These are phyloP conservation scores for Leucophenga montana DNA, from an alignment of 2,888 invertebrate species.

Conservation along the genomic window DNA sequence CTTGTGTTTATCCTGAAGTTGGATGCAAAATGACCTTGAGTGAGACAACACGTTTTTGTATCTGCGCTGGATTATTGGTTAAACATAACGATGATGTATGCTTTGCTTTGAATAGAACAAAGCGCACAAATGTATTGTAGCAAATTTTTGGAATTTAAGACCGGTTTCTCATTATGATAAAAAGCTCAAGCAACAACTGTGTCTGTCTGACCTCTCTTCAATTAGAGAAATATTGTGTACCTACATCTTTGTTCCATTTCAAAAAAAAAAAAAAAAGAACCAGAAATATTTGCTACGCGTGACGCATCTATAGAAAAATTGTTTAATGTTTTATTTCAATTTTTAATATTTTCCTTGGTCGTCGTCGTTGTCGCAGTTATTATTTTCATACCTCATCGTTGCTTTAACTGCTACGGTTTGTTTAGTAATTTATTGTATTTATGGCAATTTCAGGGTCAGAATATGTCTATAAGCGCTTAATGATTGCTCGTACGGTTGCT, in stretches of 20 bases:
- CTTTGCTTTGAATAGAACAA: too few species aligned
- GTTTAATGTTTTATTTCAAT: not conserved
- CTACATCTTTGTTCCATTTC: not conserved
- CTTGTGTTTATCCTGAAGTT: not conserved
- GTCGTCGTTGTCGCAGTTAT: conserved; percentile 16
- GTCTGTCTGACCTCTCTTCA: conserved; percentile 53
- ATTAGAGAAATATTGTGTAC: conserved; percentile 42
- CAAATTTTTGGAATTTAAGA: conserved; percentile 36
- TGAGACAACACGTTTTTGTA: not conserved
- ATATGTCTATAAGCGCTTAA: conserved; percentile 53
- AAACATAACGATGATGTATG: too few species aligned
- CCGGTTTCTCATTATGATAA: conserved; percentile 54
- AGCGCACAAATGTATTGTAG: too few species aligned
- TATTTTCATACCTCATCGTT: conserved; percentile 28
- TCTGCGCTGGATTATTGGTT: too few species aligned
- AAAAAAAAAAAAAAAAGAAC: not conserved
- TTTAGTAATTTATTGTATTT: conserved; percentile 61
- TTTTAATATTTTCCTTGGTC: conserved; percentile 26
- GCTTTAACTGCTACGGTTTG: conserved; percentile 48
- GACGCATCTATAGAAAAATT: conserved; percentile 5
- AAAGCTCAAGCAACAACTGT: conserved; percentile 32
- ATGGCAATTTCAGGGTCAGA: conserved; percentile 63
- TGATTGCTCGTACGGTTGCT: conserved; percentile 55
- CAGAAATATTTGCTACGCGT: not conserved
- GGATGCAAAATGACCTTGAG: not conserved